Evolutionary conservation across 1,140 invertebrate genomes (phyloP), one percentile per base, ranked within the genome.

Genomic region (Drosophila arizonae): DNA sequence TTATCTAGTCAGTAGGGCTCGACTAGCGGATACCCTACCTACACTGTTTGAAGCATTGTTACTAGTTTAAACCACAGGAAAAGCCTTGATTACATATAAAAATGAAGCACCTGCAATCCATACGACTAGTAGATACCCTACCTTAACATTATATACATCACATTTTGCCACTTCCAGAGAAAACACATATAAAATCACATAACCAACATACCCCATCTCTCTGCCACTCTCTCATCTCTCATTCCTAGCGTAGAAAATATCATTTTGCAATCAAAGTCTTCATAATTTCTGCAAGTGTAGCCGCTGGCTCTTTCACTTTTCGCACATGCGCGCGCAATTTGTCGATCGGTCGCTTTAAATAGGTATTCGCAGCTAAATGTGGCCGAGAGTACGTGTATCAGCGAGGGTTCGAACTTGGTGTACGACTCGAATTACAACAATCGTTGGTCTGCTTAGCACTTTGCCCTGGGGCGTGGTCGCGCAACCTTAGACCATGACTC

Each of bases 401-500:
- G 58, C 9, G 33, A 43, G 36, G n/a, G 30, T 21, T 11, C 72
- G 78, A 81, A 87, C 82, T 81, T 86, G 67, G 77, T 60, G 68
- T 72, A 54, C 72, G 62, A 52, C 68, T 86, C 79, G 65, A 70
- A 79, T 86, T 86, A 82, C 81, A 72, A 68, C 62, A 67, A 70
- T 45, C 4, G 17, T 21, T 36, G 10, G n/a, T 26, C 5, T 30
- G 43, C 43, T 56, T 43, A 24, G 30, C 15, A 17, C 30, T 50
- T 26, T 21, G 17, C n/a, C 41, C 9, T 3, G 51, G 41, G 36
- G 48, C 13, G 46, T 36, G 46, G 28, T 41, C 54, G 24, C 56
- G 79, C 89, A 87, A 87, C 84, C 84, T 87, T 87, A 84, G 85
- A 79, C 78, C 75, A 70, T 60, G 71, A 65, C 62, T 56, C 56